These are phyloP conservation scores for Perodicticus potto DNA, from an alignment of 2,797 vertebrate species.

Conservation along the genomic window DNA sequence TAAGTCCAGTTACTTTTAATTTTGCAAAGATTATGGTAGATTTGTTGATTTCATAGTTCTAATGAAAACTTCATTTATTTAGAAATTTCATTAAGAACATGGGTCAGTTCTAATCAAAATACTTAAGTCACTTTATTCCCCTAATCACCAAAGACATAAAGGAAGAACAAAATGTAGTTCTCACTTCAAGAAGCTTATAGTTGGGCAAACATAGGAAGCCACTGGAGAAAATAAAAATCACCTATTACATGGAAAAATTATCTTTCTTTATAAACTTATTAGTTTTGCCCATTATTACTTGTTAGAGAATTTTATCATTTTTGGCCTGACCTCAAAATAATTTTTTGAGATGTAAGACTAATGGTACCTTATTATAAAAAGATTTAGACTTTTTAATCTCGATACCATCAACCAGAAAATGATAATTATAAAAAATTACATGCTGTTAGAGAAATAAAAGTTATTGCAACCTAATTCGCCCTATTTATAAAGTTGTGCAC, in stretches of 20 bases:
- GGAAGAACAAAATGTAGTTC: neutral
- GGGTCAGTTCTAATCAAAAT: constrained; percentile 23
- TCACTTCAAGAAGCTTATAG: neutral
- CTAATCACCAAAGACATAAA: neutral
- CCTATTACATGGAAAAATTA: neutral
- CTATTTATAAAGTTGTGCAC: neutral
- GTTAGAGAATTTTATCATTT: neutral
- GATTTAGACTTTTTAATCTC: neutral
- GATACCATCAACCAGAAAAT: neutral
- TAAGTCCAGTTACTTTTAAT: constrained; percentile 22
- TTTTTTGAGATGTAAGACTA: neutral
- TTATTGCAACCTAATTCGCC: neutral
- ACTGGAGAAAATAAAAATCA: neutral
- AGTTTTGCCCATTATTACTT: neutral
- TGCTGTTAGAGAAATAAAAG: constrained; percentile 27
- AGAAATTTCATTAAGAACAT: neutral
- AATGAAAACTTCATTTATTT: neutral
- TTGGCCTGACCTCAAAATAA: neutral
- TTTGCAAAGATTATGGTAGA: neutral
- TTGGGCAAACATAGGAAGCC: neutral
- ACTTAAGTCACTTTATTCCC: constrained; percentile 7
- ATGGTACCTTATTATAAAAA: neutral
- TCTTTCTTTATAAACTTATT: neutral
- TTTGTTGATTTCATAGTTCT: neutral
- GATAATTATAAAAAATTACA: neutral